Percentiles rank a stretch among this genome's conserved stretches.
These are phyloP conservation scores for Ladona fulva DNA, from an alignment of 1,140 invertebrate genomes.

Conservation along the genomic window DNA sequence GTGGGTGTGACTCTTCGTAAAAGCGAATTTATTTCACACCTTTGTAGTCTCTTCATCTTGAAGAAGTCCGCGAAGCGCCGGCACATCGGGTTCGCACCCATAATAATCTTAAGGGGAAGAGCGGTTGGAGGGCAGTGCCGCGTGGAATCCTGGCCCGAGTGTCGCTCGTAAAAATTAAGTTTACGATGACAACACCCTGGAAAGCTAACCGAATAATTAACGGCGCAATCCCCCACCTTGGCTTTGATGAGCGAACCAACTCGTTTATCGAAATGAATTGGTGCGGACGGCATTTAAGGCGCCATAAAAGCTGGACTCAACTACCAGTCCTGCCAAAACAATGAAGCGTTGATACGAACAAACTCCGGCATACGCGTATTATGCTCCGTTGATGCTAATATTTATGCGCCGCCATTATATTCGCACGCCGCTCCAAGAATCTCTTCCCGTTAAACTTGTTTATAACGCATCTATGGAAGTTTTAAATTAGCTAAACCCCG, in stretches of 20 bases:
- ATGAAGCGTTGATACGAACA: background rate
- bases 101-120: background rate
- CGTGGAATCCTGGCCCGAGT: background rate
- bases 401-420: no score
- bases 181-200: background rate
- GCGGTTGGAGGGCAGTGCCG: background rate
- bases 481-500: no score
- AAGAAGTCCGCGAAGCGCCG: background rate
- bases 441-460: no score
- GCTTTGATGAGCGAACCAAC: background rate
- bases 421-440: no score
- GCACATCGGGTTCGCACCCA: background rate
- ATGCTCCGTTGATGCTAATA: no score
- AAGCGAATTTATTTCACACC: background rate
- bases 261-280: constrained; percentile 1
- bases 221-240: background rate
- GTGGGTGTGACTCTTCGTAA: background rate
- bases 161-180: constrained; percentile 5
- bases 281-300: background rate
- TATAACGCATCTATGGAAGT: no score
- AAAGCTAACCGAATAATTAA: background rate
- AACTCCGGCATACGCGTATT: no score
- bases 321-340: background rate
- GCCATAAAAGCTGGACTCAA: background rate
- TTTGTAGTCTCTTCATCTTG: background rate